Conservation (phyloP, 2,888 invertebrate species). For the Linyphia triangularis region DNA sequence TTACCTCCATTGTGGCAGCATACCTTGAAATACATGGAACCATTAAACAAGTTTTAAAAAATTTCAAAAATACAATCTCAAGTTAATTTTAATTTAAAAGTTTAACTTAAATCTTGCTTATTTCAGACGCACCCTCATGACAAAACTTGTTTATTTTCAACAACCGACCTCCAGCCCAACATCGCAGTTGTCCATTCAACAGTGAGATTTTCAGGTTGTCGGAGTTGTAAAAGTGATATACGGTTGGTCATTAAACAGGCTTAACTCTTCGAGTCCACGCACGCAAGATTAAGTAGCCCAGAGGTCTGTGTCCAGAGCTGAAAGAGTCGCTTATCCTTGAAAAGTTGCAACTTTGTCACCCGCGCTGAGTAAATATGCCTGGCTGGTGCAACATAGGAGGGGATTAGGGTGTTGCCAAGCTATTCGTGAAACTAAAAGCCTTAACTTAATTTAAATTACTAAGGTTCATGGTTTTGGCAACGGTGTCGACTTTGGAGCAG, state of each 20-base stretch:
- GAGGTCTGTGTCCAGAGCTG: neutral
- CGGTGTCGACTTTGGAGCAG: neutral
- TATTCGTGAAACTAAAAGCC: neutral
- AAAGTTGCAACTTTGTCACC: constrained; percentile 16
- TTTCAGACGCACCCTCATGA: too few species aligned
- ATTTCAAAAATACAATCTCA: too few species aligned
- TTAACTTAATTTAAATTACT: constrained; percentile 3
- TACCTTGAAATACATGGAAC: too few species aligned
- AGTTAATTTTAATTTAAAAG: too few species aligned
- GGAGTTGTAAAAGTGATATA: constrained; percentile 48
- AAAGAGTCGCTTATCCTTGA: constrained; percentile 6
- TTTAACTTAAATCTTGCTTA: too few species aligned
- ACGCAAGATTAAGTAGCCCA: constrained; percentile 12
- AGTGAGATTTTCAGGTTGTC: constrained; percentile 5
- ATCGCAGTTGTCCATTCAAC: constrained; percentile 12
- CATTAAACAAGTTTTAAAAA: too few species aligned
- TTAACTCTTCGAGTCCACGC: constrained; percentile 35
- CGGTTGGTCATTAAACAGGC: constrained; percentile 22
- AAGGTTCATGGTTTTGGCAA: neutral
- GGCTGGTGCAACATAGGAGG: neutral
- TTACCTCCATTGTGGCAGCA: too few species aligned
- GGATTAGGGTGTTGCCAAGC: neutral
- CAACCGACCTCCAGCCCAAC: neutral
- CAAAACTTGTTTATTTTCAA: too few species aligned
- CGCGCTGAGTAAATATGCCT: too few species aligned